Percentiles rank a stretch among this genome's conserved stretches.
These are phyloP conservation scores for Bradypodion pumilum DNA, from an alignment of 2,797 vertebrate genomes.

Conservation along the genomic window DNA sequence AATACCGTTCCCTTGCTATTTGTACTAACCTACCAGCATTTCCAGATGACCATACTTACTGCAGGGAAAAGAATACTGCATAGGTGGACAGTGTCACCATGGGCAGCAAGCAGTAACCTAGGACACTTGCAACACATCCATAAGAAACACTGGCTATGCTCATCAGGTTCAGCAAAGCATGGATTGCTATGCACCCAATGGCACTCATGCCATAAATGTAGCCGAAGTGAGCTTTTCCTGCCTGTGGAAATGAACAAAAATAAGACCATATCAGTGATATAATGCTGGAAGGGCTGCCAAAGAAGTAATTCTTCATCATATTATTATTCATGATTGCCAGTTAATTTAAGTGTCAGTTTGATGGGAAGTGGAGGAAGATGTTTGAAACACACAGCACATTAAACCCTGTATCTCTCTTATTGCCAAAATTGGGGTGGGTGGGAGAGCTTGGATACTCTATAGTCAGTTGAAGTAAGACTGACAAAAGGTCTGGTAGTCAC, in stretches of 20 bases:
- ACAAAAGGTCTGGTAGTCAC: too few relatives aligned
- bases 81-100: constrained; percentile 82
- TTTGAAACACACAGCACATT: background rate
- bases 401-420: background rate
- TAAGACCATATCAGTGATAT: background rate
- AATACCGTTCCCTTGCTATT: background rate
- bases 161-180: constrained; percentile 82
- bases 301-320: background rate
- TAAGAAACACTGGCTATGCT: constrained; percentile 75
- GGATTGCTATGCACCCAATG: constrained; percentile 79
- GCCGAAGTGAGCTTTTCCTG: constrained; percentile 85
- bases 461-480: too few relatives aligned
- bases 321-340: background rate
- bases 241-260: constrained; percentile 68
- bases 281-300: background rate
- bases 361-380: background rate
- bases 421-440: too few relatives aligned
- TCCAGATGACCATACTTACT: constrained; percentile 75
- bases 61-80: constrained; percentile 79
- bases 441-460: too few relatives aligned
- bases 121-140: constrained; percentile 85
- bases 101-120: constrained; percentile 85
- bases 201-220: constrained; percentile 83
- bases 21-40: background rate
- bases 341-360: background rate